phyloP scores from a whole-genome alignment of 2,888 invertebrate species.

The Drosophila colorata region DNA sequence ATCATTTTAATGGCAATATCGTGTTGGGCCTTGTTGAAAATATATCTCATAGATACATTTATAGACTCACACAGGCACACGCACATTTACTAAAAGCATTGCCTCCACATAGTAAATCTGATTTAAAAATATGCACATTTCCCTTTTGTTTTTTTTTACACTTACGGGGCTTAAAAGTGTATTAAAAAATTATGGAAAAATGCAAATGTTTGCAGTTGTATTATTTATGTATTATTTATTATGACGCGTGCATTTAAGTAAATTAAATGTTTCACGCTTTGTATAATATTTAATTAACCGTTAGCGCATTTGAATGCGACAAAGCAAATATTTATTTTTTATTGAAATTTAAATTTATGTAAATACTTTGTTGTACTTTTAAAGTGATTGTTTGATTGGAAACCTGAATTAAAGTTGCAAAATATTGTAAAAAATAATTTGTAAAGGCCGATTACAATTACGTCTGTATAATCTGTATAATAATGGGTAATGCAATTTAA shows the following conservation, averaged over 20 bases:
- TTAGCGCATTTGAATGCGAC: constrained; percentile 5
- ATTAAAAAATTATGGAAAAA: constrained; percentile 9
- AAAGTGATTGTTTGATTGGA: no score
- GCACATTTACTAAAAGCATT: constrained; percentile 20
- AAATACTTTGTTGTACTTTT: constrained; percentile 7
- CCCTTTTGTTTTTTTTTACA: constrained; percentile 5
- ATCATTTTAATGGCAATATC: constrained; percentile 75
- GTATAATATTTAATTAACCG: constrained; percentile 32
- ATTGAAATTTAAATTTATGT: constrained; percentile 18
- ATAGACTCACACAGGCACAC: constrained; percentile 2
- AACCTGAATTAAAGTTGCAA: constrained; percentile 3
- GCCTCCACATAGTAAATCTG: constrained; percentile 16
- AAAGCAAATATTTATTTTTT: constrained; percentile 18
- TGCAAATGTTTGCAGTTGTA: constrained; percentile 28
- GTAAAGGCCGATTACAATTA: neutral
- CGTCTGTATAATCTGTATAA: neutral
- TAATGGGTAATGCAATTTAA: neutral
- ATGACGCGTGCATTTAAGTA: constrained; percentile 15
- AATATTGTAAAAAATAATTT: constrained; percentile 5
- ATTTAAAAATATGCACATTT: constrained; percentile 24
- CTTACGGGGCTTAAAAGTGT: constrained; percentile 8
- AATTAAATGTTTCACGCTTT: constrained; percentile 39
- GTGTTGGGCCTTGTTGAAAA: constrained; percentile 63
- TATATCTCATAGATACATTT: constrained; percentile 35
- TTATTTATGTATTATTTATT: constrained; percentile 13